phyloP scores from a whole-genome alignment of 2,113 vertebrate genomes.

The Lipotes vexillifer region DNA sequence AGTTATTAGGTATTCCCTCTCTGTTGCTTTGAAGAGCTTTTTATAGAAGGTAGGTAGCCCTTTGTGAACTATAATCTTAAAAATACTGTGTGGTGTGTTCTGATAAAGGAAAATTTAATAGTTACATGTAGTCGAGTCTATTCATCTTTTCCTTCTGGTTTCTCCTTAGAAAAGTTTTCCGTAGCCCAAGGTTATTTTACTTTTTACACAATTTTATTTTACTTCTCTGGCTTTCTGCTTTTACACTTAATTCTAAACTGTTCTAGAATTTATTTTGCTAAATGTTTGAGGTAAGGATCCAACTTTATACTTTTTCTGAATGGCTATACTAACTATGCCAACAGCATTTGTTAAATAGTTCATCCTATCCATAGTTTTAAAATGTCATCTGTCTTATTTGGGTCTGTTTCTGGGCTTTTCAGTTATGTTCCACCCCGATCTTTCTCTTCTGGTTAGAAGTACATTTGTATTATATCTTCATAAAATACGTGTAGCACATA shows the following conservation, averaged over 20 bases:
- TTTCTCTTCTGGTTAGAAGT: background rate
- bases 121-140: background rate
- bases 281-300: background rate
- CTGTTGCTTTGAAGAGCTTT: background rate
- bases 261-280: conserved; percentile 6
- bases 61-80: background rate
- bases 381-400: background rate
- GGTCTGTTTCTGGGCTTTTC: background rate
- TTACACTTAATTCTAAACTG: background rate
- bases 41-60: background rate
- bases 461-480: background rate
- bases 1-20: background rate
- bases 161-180: background rate
- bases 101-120: background rate
- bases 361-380: background rate
- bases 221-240: background rate
- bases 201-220: background rate
- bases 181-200: background rate
- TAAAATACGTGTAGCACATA: background rate
- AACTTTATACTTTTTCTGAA: background rate
- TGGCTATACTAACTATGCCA: background rate
- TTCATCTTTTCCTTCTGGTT: background rate
- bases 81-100: background rate
- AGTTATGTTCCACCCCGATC: background rate
- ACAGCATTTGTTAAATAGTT: background rate